Base-by-base conservation (phyloP, 2,888 invertebrate species). In the Oasisia sp. region DNA sequence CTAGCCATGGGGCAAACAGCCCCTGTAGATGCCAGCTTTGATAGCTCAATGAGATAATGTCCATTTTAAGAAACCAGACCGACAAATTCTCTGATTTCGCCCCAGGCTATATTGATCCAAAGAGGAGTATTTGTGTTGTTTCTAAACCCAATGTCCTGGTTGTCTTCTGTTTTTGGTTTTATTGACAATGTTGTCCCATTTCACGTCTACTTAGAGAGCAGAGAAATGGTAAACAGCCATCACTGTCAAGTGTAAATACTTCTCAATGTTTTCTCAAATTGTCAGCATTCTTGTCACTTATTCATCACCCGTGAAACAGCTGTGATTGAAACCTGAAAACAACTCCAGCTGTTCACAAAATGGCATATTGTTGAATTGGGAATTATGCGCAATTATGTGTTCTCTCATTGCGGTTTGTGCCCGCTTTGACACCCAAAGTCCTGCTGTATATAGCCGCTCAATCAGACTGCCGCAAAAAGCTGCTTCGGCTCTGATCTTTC, bases 151-250 rank as follows among this genome's bases (percentile, higher is more conserved):
- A 27, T 27, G 27, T 5, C 1, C 74, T n/a, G 27, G 27, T 2
- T 74, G 27, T 74, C n/a, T 74, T 74, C 3, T 27, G 27, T 27
- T 2, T 7, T 74, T 74, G n/a, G 12, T 74, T 27, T 27, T 7
- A 74, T 74, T 74, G 74, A 74, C 74, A 5, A 27, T 74, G 74
- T n/a, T 74, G 27, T 74, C 74, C 27, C 27, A 7, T 4, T 74
- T n/a, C 27, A 19, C 19, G 27, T 74, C 74, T 27, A n/a, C n/a
- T 19, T 74, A 3, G 14, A 27, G 74, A 19, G n/a, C 74, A 27
- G 27, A 74, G 74, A 74, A 74, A 74, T 74, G 27, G 74, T 74
- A 74, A 74, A 74, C 74, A 74, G 74, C 74, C n/a, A n/a, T 74
- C 74, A 74, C 19, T 19, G 74, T 74, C 27, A 19, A 27, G 74